Conservation (phyloP, 2,888 invertebrate genomes). For the Monochamus alternatus region DNA sequence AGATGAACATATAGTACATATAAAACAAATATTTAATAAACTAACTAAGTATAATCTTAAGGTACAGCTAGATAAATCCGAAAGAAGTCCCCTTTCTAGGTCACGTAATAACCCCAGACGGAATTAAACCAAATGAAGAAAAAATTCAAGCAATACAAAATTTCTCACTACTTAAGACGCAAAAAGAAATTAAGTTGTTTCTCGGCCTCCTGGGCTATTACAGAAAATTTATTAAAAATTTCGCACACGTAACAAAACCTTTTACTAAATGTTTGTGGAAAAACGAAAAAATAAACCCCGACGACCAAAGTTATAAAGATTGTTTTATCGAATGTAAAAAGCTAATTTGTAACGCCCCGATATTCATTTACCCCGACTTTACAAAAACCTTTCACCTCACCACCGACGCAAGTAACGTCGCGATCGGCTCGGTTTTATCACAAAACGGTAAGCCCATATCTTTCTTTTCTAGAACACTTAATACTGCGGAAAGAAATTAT, state of each 20-base stretch:
- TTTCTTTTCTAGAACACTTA: conserved; percentile 41
- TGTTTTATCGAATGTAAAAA: conserved; percentile 33
- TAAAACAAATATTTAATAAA: conserved; percentile 1
- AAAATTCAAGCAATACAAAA: conserved; percentile 7
- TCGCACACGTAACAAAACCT: conserved; percentile 34
- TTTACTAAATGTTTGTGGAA: conserved; percentile 36
- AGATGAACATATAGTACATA: conserved; percentile 13
- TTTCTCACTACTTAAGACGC: not conserved
- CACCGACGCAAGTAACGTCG: conserved; percentile 36
- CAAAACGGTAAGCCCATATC: conserved; percentile 37
- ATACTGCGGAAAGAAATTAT: conserved; percentile 39
- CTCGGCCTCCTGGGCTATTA: conserved; percentile 17
- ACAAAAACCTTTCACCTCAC: conserved; percentile 37
- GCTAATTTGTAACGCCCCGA: conserved; percentile 28
- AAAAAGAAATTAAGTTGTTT: conserved; percentile 3
- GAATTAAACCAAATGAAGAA: not conserved
- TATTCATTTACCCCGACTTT: conserved; percentile 37
- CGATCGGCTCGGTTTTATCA: conserved; percentile 26
- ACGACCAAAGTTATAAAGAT: conserved; percentile 27
- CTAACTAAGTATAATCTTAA: not conserved
- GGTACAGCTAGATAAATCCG: not conserved
- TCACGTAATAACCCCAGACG: not conserved
- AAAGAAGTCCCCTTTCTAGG: not conserved
- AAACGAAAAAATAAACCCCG: conserved; percentile 19
- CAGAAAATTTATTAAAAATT: conserved; percentile 26